Percentiles rank a stretch among this genome's conserved stretches.
phyloP scores from a whole-genome alignment of 2,888 invertebrate species.

The Eudasyphora cyanicolor region DNA sequence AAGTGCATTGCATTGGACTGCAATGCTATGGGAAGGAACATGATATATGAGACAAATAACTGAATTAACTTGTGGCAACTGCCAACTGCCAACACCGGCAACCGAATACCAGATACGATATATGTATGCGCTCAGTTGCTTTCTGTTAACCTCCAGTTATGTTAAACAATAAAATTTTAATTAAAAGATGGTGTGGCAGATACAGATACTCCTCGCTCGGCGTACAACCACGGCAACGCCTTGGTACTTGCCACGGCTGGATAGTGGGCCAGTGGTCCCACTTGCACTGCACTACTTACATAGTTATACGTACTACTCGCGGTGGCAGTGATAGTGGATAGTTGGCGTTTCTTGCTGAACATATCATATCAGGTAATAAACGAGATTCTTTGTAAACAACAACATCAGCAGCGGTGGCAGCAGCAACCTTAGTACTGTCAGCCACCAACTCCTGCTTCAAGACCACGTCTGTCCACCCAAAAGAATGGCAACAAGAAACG shows the following conservation, averaged over 20 bases:
- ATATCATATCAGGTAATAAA: constrained; percentile 33
- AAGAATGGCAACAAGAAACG: no score
- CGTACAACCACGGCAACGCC: not conserved
- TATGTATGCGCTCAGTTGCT: not conserved
- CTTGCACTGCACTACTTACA: not conserved
- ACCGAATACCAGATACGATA: no score
- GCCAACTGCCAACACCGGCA: no score
- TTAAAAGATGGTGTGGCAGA: constrained; percentile 42
- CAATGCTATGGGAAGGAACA: constrained; percentile 61
- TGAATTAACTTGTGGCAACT: constrained; percentile 57
- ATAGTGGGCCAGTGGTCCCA: not conserved
- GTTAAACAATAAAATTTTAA: constrained; percentile 40
- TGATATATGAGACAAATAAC: constrained; percentile 63
- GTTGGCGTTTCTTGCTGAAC: not conserved
- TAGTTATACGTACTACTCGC: not conserved
- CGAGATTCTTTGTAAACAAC: constrained; percentile 32
- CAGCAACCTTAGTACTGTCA: constrained; percentile 1
- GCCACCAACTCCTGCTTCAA: not conserved
- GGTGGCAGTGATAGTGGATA: not conserved
- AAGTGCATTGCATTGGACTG: constrained; percentile 14
- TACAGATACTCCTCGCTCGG: constrained; percentile 8
- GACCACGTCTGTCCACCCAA: no score
- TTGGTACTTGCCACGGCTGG: not conserved
- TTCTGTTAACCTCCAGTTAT: constrained; percentile 39
- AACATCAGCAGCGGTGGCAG: not conserved